Base-by-base conservation (phyloP, 2,888 invertebrate genomes). In the Teleogryllus oceanicus region DNA sequence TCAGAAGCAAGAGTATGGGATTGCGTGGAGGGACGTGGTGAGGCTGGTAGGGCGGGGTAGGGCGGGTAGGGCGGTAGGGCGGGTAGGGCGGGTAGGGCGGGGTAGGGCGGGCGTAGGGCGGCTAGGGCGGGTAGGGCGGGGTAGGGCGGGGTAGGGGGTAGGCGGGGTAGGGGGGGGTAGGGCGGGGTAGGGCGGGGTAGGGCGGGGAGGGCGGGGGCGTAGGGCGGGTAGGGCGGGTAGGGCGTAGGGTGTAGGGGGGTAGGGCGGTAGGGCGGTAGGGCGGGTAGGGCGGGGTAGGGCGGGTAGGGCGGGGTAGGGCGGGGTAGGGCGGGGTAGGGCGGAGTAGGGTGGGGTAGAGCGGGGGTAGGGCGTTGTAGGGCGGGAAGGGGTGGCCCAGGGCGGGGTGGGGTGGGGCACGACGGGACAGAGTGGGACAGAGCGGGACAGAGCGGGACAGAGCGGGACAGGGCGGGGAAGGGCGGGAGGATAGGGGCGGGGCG, bases 271-370 rank as follows among this genome's bases (percentile, higher is more conserved):
- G 21, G 21, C 1, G 21, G 21, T n/a, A n/a, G 21, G 21, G 1
- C 1, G 37, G 51, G 24, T 74, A 37, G 51, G 50, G 51, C 81
- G 81, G 79, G 50, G 79, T 80, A 82, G 82, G 78, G 80, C 79
- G 84, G 87, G 84, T 87, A 87, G 86, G 84, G 87, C 87, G 88
- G 86, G 85, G 84, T 87, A 85, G 81, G 88, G 37, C 11, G 21
- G 78, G 77, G 62, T 62, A 24, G 37, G 49, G 75, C 18, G 76
- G 21, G 21, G 21, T 1, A 1, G 21, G 21, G 21, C 21, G 1
- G 21, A 1, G 21, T 1, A 21, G 21, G 1, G 21, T 1, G 21
- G 21, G 21, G 21, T 21, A 21, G 21, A 1, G 21, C 21, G 21
- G 21, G 21, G 21, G 21, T 21, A 21, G 21, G 21, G 21, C 21